These are phyloP conservation scores for Atta cephalotes DNA, from an alignment of 1,140 invertebrate genomes.

Conservation along the genomic window DNA sequence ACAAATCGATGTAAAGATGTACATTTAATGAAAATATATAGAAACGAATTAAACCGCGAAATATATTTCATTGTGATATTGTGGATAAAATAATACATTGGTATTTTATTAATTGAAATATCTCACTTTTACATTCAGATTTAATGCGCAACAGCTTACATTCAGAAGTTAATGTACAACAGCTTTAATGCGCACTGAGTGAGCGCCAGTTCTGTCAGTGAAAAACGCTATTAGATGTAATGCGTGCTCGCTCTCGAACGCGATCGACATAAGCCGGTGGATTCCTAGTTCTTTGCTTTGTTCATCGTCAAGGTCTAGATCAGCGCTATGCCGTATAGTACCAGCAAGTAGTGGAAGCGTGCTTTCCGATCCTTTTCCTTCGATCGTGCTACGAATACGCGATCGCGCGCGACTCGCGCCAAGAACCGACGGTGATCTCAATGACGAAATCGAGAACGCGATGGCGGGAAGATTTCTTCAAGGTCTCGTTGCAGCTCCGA, in stretches of 20 bases:
- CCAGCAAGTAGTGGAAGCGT: slow-evolving; percentile 27
- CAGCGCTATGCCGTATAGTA: background rate
- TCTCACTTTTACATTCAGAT: no score
- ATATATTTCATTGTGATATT: no score
- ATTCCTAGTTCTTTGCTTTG: slow-evolving; percentile 19
- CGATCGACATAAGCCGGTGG: background rate
- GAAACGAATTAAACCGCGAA: no score
- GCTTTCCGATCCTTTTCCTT: slow-evolving; percentile 52
- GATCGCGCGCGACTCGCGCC: slow-evolving; percentile 19
- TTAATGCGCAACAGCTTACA: no score
- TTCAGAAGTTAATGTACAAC: no score
- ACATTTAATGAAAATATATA: no score
- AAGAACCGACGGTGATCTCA: slow-evolving; percentile 64
- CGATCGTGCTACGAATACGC: slow-evolving; percentile 25
- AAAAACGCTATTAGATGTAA: background rate
- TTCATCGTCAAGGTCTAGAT: slow-evolving; percentile 61
- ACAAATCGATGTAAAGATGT: no score
- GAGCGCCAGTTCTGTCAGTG: no score
- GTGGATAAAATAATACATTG: no score
- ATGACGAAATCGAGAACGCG: slow-evolving; percentile 84
- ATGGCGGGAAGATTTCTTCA: slow-evolving; percentile 84
- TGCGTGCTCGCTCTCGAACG: background rate
- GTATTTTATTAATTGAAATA: no score
- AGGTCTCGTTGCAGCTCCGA: slow-evolving; percentile 79
- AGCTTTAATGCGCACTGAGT: no score